Conservation (phyloP, 2,888 invertebrate species). For the Philopedon plagiatum region DNA sequence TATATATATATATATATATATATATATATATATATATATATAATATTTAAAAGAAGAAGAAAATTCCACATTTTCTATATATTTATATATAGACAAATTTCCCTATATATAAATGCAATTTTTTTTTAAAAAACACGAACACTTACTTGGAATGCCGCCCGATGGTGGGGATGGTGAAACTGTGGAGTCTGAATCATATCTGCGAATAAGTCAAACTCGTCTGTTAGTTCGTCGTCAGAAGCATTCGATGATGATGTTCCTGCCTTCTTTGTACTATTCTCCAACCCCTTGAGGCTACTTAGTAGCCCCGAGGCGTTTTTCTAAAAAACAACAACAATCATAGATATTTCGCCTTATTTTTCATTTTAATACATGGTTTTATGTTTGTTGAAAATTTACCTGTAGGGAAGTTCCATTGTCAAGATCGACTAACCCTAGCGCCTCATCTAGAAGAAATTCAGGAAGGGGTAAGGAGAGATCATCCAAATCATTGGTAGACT, state of each 20-base stretch:
- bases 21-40: too few species aligned
- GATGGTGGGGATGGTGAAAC: slow-evolving; percentile 75
- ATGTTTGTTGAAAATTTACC: slow-evolving; percentile 60
- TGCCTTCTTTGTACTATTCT: slow-evolving; percentile 41
- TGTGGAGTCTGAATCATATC: slow-evolving; percentile 78
- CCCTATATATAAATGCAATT: too few species aligned
- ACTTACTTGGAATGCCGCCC: slow-evolving; percentile 80
- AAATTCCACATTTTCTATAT: neutral
- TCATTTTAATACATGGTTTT: neutral
- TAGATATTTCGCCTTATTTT: neutral
- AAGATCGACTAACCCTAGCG: slow-evolving; percentile 81
- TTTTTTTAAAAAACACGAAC: too few species aligned
- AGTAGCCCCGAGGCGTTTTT: slow-evolving; percentile 44
- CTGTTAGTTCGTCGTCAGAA: slow-evolving; percentile 62
- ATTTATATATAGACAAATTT: too few species aligned
- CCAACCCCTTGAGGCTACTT: slow-evolving; percentile 42
- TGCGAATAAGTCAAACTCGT: slow-evolving; percentile 70
- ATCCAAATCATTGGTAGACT: slow-evolving; percentile 73
- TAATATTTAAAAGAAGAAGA: too few species aligned
- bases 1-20: too few species aligned
- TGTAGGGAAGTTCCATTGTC: slow-evolving; percentile 73
- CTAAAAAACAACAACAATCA: neutral
- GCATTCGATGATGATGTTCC: slow-evolving; percentile 43
- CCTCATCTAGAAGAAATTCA: slow-evolving; percentile 81
- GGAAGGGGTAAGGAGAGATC: slow-evolving; percentile 71